phyloP scores from a whole-genome alignment of 2,113 vertebrate species.

The Gila orcuttii region DNA sequence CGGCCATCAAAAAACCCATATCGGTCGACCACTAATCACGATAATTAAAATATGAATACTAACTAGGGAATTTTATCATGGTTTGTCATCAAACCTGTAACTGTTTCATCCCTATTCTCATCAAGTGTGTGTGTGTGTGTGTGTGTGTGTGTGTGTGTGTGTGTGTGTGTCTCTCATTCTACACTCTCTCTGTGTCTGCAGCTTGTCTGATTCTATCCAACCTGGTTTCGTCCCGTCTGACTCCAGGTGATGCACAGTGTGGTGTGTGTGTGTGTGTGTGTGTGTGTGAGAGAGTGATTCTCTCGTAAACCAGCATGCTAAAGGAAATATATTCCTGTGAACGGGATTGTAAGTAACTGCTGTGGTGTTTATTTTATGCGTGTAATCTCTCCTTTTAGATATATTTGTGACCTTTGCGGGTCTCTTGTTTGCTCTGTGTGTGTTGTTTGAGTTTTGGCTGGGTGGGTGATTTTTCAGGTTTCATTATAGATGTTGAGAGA shows the following conservation, averaged over 20 bases:
- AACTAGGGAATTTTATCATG: too few species aligned
- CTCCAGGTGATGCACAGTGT: slow-evolving; percentile 43
- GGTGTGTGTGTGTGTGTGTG: not conserved
- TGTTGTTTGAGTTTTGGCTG: not conserved
- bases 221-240: slow-evolving; percentile 47
- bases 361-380: not conserved
- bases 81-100: too few species aligned
- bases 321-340: not conserved
- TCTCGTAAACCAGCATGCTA: not conserved
- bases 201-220: slow-evolving; percentile 49
- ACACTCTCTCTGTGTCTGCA: slow-evolving; percentile 42
- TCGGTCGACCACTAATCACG: too few species aligned
- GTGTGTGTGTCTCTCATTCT: slow-evolving; percentile 35
- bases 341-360: not conserved
- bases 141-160: not conserved
- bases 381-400: not conserved
- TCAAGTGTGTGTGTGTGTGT: not conserved
- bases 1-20: too few species aligned
- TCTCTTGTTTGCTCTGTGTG: not conserved
- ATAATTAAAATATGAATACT: too few species aligned
- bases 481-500: too few species aligned
- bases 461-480: not conserved
- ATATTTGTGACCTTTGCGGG: not conserved
- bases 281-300: not conserved
- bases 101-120: not conserved